Conservation (phyloP, 2,113 vertebrate species). For the Scomber japonicus region DNA sequence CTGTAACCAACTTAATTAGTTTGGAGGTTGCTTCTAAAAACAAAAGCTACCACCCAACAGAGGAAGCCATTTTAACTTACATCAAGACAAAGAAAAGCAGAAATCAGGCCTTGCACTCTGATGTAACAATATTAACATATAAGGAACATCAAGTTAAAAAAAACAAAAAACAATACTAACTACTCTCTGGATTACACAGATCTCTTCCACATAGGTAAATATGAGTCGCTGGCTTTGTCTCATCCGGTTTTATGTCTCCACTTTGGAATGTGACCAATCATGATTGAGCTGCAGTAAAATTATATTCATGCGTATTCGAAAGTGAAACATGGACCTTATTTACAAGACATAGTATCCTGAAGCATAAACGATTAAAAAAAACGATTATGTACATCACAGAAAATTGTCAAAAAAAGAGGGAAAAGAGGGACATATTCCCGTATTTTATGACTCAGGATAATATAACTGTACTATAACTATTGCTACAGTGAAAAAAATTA, state of each 20-base stretch:
- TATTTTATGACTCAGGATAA: too few relatives aligned
- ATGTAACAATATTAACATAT: background rate
- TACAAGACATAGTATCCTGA: background rate
- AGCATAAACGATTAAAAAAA: background rate
- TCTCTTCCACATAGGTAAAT: background rate
- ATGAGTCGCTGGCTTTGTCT: background rate
- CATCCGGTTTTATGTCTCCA: background rate
- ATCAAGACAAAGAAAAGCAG: background rate
- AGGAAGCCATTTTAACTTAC: background rate
- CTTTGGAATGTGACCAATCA: slow-evolving; percentile 14
- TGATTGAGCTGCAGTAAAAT: background rate
- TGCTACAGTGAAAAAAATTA: too few relatives aligned
- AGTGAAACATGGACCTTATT: background rate
- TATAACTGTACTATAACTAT: too few relatives aligned
- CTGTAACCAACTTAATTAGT: background rate
- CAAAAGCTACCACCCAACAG: slow-evolving; percentile 4
- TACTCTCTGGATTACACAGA: background rate
- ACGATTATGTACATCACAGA: background rate
- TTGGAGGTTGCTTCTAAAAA: background rate
- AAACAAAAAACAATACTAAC: background rate
- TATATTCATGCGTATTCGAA: background rate
- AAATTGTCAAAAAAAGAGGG: too few relatives aligned
- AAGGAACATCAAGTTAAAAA: background rate
- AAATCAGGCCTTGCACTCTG: background rate
- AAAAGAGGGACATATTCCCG: too few relatives aligned